phyloP scores from a whole-genome alignment of 2,888 invertebrate species.

The Himalopsyche japonica region DNA sequence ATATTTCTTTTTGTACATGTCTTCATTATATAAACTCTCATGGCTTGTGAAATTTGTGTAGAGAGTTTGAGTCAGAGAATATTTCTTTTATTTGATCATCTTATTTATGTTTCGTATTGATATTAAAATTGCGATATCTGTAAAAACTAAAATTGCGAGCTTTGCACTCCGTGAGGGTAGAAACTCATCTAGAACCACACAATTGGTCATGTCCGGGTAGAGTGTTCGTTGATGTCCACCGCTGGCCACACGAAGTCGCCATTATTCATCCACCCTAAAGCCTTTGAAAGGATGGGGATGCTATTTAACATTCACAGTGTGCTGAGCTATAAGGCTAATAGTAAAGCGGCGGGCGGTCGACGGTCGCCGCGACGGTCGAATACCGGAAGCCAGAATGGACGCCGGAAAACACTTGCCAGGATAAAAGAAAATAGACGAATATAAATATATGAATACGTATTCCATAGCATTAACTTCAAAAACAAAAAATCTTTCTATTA shows the following conservation, averaged over 20 bases:
- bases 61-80: no score
- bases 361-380: constrained; percentile 32
- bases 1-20: no score
- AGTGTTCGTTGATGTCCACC: constrained; percentile 2
- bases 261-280: constrained; percentile 34
- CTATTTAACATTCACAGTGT: constrained; percentile 37
- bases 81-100: no score
- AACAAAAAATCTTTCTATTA: no score
- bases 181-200: background rate
- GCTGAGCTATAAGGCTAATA: constrained; percentile 38
- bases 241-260: constrained; percentile 29
- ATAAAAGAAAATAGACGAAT: background rate
- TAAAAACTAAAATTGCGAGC: no score
- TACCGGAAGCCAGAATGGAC: background rate
- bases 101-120: no score
- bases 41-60: no score
- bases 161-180: background rate
- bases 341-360: constrained; percentile 32
- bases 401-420: background rate
- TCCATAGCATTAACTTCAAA: background rate
- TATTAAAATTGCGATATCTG: no score
- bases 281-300: constrained; percentile 15
- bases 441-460: background rate
- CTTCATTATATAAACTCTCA: no score
- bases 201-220: background rate